Percentiles rank a stretch among this genome's conserved stretches.
phyloP scores from a whole-genome alignment of 2,113 vertebrate species.

The Entelurus aequoreus region DNA sequence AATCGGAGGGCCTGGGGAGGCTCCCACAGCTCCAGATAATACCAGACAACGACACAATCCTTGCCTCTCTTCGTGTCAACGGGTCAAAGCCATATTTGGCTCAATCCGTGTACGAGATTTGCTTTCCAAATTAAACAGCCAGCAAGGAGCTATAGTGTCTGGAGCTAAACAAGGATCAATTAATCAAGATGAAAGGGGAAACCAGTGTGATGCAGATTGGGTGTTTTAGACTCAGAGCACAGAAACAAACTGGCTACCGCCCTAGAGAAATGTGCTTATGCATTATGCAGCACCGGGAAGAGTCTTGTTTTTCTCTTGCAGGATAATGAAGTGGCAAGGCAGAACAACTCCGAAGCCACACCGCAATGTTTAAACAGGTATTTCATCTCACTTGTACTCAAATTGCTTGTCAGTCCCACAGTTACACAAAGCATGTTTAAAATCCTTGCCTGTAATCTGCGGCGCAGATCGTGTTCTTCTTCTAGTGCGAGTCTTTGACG shows the following conservation, averaged over 20 bases:
- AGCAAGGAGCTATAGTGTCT: conserved; percentile 1
- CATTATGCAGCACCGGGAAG: conserved; percentile 40
- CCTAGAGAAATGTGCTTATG: conserved; percentile 23
- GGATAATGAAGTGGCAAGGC: conserved; percentile 21
- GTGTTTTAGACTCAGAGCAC: conserved; percentile 24
- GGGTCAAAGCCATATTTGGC: conserved; percentile 47
- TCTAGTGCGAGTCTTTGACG: conserved; percentile 21
- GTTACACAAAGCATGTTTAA: conserved; percentile 22
- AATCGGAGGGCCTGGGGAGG: conserved; percentile 36
- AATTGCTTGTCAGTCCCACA: conserved; percentile 22
- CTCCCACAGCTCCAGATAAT: conserved; percentile 59
- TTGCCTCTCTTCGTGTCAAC: conserved; percentile 49
- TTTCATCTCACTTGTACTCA: conserved; percentile 26
- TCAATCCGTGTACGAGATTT: conserved; percentile 11
- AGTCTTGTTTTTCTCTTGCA: conserved; percentile 10
- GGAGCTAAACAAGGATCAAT: conserved; percentile 35
- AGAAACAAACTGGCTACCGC: conserved; percentile 10
- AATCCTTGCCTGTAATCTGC: conserved; percentile 21
- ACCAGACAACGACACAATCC: conserved; percentile 47
- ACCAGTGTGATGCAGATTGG: conserved; percentile 16
- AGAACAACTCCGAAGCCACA: conserved; percentile 11
- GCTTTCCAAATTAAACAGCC: conserved; percentile 7
- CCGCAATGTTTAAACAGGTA: conserved; percentile 13
- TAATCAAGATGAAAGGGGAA: conserved; percentile 31
- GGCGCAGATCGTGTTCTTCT: conserved; percentile 12